Evolutionary conservation across 2,797 vertebrate genomes (phyloP).

Genomic region (Tauraco hartlaubi): DNA sequence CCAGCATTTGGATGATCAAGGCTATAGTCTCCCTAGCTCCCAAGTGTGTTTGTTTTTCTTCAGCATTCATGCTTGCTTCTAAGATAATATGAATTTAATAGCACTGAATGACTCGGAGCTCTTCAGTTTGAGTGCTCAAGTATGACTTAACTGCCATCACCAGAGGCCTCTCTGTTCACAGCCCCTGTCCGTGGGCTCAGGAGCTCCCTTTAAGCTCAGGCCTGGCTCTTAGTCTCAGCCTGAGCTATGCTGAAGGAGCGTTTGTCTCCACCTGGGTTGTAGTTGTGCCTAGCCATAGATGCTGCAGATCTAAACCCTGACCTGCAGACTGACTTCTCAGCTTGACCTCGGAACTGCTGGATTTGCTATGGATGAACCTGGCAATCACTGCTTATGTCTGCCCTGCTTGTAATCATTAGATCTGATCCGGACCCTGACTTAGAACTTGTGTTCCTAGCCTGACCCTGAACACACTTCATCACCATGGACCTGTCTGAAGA

Average conservation of each 20-base stretch:
- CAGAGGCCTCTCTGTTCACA: neutral
- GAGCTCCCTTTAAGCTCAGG: neutral
- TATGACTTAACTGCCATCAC: neutral
- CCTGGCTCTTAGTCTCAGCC: neutral
- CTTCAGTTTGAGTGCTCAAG: neutral
- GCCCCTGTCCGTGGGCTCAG: fast-evolving
- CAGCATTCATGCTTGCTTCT: neutral
- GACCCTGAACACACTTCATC: neutral
- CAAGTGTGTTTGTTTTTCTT: neutral
- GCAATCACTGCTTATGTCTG: neutral
- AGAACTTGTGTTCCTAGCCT: neutral
- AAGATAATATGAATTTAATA: neutral
- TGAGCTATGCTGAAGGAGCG: neutral
- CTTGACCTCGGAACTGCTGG: neutral
- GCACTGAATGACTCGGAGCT: neutral
- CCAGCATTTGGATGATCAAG: neutral
- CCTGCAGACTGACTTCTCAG: neutral
- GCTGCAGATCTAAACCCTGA: neutral
- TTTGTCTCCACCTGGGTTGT: neutral
- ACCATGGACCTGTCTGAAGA: neutral
- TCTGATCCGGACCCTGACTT: neutral
- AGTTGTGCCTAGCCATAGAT: neutral
- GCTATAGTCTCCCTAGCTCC: neutral
- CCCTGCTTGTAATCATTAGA: neutral
- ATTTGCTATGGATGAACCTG: neutral